Conservation (phyloP, 2,888 invertebrate genomes). For the Epinotia ramella region DNA sequence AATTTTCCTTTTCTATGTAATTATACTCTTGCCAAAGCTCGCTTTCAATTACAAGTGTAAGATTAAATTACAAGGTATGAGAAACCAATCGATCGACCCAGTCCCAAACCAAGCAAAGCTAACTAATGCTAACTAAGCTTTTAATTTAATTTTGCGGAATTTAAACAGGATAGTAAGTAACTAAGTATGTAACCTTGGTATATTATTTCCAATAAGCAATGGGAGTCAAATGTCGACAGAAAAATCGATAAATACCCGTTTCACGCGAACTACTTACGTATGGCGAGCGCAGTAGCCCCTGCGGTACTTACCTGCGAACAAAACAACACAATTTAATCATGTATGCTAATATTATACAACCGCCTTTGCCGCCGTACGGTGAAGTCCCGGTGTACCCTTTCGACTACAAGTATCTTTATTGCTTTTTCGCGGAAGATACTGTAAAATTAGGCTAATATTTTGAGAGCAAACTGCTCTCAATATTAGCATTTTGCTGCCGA, state of each 20-base stretch:
- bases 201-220: not conserved
- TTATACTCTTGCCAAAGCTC: no score
- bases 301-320: slow-evolving; percentile 39
- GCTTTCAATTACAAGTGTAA: no score
- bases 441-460: slow-evolving; percentile 20
- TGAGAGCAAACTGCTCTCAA: slow-evolving; percentile 9
- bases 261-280: slow-evolving; percentile 22
- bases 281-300: not conserved
- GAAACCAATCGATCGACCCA: no score
- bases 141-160: no score
- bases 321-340: slow-evolving; percentile 15
- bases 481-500: slow-evolving; percentile 25
- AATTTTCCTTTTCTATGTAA: no score
- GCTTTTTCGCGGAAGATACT: slow-evolving; percentile 20
- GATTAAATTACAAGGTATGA: no score
- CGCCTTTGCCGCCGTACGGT: not conserved
- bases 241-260: slow-evolving; percentile 24
- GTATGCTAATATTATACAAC: not conserved
- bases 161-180: no score
- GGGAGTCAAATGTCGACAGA: slow-evolving; percentile 17
- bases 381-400: not conserved
- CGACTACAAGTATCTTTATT: slow-evolving; percentile 11
- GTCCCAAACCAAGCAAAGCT: no score
- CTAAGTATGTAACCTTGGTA: not conserved
- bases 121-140: no score